These are phyloP conservation scores for Oenanthe oenanthe DNA, from an alignment of 2,113 vertebrate species.

Conservation along the genomic window DNA sequence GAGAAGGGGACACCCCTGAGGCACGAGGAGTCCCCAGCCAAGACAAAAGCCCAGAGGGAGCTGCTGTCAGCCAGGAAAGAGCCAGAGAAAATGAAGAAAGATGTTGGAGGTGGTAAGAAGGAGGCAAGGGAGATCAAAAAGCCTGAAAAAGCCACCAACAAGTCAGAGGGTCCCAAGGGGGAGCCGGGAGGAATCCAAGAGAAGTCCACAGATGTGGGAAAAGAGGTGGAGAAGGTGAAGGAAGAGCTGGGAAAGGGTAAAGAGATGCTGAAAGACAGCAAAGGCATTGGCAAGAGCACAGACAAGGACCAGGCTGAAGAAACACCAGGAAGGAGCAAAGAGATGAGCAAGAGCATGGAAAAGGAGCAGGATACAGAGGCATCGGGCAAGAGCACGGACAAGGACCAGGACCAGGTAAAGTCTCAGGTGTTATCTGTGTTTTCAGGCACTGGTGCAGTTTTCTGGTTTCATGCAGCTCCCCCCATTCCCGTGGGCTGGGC, in stretches of 20 bases:
- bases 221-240: constrained; percentile 34
- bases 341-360: neutral
- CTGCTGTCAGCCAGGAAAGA: neutral
- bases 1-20: neutral
- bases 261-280: neutral
- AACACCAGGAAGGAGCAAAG: neutral
- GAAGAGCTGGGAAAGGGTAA: neutral
- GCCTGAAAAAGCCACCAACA: neutral
- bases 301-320: neutral
- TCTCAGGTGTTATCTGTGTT: rapidly evolving
- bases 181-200: neutral
- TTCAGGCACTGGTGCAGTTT: neutral
- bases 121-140: neutral
- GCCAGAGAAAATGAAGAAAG: neutral
- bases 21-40: neutral
- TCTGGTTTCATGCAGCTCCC: neutral
- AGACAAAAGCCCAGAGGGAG: neutral
- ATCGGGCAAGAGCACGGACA: rapidly evolving
- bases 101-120: neutral
- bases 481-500: rapidly evolving
- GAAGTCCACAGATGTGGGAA: constrained; percentile 15
- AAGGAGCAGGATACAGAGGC: constrained; percentile 36
- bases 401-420: constrained; percentile 59
- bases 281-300: neutral
- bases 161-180: neutral